Evolutionary conservation across 1,140 invertebrate species (phyloP).

Genomic region (Tetraneura akinire): DNA sequence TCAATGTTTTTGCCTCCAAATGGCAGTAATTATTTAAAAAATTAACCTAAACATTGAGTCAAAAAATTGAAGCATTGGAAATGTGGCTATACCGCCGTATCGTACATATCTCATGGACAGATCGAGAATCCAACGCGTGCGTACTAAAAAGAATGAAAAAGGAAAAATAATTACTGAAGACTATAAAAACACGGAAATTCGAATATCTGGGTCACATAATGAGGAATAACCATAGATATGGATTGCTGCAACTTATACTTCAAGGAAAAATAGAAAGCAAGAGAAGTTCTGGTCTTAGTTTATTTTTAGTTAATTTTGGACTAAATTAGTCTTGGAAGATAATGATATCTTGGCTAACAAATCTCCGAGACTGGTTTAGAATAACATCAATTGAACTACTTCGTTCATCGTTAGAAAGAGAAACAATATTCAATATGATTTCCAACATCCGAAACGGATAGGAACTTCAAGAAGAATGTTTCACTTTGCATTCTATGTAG

Average conservation of each 20-base stretch:
- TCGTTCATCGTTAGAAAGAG: neutral
- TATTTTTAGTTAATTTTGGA: no score
- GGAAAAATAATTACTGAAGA: neutral
- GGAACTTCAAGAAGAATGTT: no score
- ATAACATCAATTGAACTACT: neutral
- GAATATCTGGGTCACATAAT: neutral
- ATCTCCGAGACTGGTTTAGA: neutral
- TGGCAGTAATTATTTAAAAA: no score
- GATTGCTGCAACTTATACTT: neutral
- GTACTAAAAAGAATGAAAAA: neutral
- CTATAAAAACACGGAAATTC: neutral
- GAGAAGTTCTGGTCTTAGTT: neutral
- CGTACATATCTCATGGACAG: neutral
- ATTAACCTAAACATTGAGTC: constrained; percentile 5
- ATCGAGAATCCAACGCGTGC: no score
- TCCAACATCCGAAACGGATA: neutral
- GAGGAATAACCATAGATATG: constrained; percentile 5
- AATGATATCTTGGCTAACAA: neutral
- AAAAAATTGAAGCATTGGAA: constrained; percentile 42
- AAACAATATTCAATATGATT: neutral
- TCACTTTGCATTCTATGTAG: no score
- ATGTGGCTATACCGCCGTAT: constrained; percentile 30
- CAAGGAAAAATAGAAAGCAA: constrained; percentile 22
- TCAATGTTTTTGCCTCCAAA: no score
- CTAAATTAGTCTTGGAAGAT: no score